Evolutionary conservation across 1,140 invertebrate genomes (phyloP).

Genomic region (Matsumurasca onukii): DNA sequence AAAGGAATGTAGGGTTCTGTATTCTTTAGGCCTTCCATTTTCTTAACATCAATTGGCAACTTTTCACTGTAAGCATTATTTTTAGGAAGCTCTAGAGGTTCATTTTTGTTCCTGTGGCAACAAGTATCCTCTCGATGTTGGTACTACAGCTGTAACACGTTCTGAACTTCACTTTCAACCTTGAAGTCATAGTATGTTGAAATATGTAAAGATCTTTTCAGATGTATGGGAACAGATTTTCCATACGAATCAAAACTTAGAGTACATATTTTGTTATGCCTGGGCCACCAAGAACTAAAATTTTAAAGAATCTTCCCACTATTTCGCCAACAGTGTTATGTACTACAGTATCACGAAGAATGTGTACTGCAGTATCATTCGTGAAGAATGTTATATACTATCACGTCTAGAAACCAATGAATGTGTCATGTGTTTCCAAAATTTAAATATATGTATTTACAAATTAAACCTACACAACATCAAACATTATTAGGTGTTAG

Average conservation of each 20-base stretch:
- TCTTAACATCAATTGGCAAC: neutral
- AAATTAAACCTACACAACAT: too few species aligned
- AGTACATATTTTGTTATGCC: neutral
- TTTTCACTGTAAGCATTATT: neutral
- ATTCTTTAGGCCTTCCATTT: neutral
- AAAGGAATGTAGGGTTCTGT: neutral
- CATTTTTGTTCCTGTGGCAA: neutral
- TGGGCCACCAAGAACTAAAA: neutral
- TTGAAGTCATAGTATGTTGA: neutral
- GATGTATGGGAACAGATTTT: neutral
- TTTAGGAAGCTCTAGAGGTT: neutral
- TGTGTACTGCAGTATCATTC: too few species aligned
- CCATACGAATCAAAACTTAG: neutral
- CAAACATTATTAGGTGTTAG: too few species aligned
- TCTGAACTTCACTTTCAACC: neutral
- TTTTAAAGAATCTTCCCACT: neutral
- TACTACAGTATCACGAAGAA: neutral
- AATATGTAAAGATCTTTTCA: neutral
- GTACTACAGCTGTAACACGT: neutral
- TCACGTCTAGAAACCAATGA: too few species aligned
- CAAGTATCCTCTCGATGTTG: neutral
- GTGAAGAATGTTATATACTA: too few species aligned
- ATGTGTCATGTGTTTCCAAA: too few species aligned
- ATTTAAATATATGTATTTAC: too few species aligned
- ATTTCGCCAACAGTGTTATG: neutral